Percentiles rank a stretch among this genome's conserved stretches.
Evolutionary conservation across 2,113 vertebrate species (phyloP).

Genomic region (Pyxicephalus adspersus): DNA sequence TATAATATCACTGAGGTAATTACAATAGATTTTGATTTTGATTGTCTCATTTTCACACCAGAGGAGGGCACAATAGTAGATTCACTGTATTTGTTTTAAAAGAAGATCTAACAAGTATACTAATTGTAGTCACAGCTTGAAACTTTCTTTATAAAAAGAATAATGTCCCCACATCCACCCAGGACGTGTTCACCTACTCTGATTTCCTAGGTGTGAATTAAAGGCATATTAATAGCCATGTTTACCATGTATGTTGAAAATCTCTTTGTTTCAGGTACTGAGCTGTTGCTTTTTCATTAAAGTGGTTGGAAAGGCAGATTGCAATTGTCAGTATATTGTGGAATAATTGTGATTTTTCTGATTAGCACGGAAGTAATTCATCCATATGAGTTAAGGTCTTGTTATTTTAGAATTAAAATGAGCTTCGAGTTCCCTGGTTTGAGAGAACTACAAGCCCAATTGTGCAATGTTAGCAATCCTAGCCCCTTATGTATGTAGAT

Average conservation of each 20-base stretch:
- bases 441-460: no score
- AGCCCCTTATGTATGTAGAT: no score
- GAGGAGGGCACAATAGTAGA: slow-evolving; percentile 82
- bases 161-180: slow-evolving; percentile 72
- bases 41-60: slow-evolving; percentile 94
- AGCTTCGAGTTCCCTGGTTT: no score
- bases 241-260: slow-evolving; percentile 68
- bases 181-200: slow-evolving; percentile 72
- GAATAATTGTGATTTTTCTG: not conserved
- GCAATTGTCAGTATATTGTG: not conserved
- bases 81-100: slow-evolving; percentile 91
- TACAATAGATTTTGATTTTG: slow-evolving; percentile 97
- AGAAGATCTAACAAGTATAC: slow-evolving; percentile 90
- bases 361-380: not conserved
- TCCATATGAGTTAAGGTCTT: not conserved
- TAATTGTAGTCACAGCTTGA: slow-evolving; percentile 90
- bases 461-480: no score
- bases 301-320: not conserved
- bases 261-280: slow-evolving; percentile 21
- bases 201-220: slow-evolving; percentile 80
- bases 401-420: no score
- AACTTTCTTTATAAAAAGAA: slow-evolving; percentile 77
- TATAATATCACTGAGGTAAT: slow-evolving; percentile 96
- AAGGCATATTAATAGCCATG: slow-evolving; percentile 79
- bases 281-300: slow-evolving; percentile 6